Conservation (phyloP, 2,888 invertebrate genomes). For the Sericinus montela region DNA sequence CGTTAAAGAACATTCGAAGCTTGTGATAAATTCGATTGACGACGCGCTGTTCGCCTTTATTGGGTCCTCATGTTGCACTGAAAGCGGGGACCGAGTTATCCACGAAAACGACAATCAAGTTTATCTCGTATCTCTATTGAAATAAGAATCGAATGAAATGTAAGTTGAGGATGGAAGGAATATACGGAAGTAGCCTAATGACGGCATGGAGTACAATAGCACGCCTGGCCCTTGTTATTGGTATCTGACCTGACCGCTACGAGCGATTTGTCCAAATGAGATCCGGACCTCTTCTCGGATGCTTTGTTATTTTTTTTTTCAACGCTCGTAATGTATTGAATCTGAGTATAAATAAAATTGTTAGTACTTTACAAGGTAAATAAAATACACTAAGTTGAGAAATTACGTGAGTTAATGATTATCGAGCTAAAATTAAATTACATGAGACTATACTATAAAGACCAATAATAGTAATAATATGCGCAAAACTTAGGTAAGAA, state of each 20-base stretch:
- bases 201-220: constrained; percentile 72
- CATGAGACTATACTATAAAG: no score
- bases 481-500: no score
- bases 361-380: background rate
- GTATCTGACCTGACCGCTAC: constrained; percentile 77
- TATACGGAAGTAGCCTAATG: constrained; percentile 73
- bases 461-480: no score
- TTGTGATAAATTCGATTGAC: constrained; percentile 40
- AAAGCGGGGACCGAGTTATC: constrained; percentile 28
- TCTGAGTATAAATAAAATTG: constrained; percentile 12
- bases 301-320: constrained; percentile 67
- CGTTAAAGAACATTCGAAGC: background rate
- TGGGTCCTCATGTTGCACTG: constrained; percentile 46
- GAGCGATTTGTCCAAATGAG: constrained; percentile 78
- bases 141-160: constrained; percentile 36
- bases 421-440: no score
- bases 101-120: constrained; percentile 29
- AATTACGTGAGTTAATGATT: no score
- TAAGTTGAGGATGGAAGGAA: constrained; percentile 34
- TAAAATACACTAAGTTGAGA: no score
- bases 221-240: constrained; percentile 75
- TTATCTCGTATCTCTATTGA: constrained; percentile 34
- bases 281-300: constrained; percentile 63
- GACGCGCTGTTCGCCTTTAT: constrained; percentile 55
- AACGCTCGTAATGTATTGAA: constrained; percentile 27